A percentile compares a stretch with the other conserved stretches of the same genome.
phyloP scores from a whole-genome alignment of 2,888 invertebrate genomes.

The Dorcus hopei region DNA sequence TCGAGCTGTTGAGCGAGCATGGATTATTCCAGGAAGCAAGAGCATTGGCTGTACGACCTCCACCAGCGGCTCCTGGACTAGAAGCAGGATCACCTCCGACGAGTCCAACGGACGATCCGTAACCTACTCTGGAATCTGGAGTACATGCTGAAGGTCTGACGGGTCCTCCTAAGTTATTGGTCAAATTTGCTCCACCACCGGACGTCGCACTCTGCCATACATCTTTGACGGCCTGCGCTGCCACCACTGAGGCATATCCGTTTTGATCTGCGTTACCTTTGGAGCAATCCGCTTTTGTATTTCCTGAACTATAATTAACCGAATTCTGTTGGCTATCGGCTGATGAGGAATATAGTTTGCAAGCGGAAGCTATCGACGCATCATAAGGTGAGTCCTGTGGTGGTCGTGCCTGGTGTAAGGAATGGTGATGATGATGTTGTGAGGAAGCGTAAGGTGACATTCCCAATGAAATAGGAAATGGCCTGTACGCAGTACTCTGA shows the following conservation, averaged over 20 bases:
- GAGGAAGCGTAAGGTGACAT: conserved; percentile 78
- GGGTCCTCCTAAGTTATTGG: conserved; percentile 59
- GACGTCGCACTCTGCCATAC: conserved; percentile 68
- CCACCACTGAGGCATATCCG: conserved; percentile 68
- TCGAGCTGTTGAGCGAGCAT: conserved; percentile 79
- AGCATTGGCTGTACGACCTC: conserved; percentile 54
- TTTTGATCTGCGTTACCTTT: conserved; percentile 61
- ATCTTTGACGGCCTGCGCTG: conserved; percentile 61
- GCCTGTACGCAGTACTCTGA: conserved; percentile 77
- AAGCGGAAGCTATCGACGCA: conserved; percentile 81
- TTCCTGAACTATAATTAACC: conserved; percentile 53
- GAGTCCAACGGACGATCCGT: conserved; percentile 68
- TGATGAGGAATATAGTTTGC: conserved; percentile 72
- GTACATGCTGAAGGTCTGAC: conserved; percentile 87
- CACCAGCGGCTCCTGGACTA: conserved; percentile 68
- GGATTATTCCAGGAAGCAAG: conserved; percentile 83
- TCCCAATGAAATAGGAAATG: conserved; percentile 81
- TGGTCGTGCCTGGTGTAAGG: conserved; percentile 68
- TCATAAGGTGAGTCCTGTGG: conserved; percentile 91
- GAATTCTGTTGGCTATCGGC: conserved; percentile 59
- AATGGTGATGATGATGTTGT: conserved; percentile 71
- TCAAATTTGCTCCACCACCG: conserved; percentile 62
- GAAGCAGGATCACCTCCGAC: conserved; percentile 71
- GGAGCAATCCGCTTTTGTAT: conserved; percentile 74
- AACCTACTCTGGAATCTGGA: conserved; percentile 77